phyloP scores from a whole-genome alignment of 2,113 vertebrate genomes.

The Theristicus caerulescens region DNA sequence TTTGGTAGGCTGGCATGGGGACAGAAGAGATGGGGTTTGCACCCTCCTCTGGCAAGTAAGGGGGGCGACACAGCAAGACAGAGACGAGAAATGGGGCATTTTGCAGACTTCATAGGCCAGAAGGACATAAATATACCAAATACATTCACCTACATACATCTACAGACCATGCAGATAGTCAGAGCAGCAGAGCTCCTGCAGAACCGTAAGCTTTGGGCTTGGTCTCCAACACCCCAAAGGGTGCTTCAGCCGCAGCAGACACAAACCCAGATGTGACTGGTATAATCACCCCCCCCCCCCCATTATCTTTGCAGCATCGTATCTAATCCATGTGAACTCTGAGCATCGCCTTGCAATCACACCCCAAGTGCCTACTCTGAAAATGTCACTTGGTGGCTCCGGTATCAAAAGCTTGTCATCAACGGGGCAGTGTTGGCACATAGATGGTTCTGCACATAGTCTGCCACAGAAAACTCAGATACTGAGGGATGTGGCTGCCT shows the following conservation, averaged over 20 bases:
- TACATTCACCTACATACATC: not conserved
- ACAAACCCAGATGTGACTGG: not conserved
- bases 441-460: not conserved
- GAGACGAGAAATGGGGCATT: not conserved
- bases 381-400: not conserved
- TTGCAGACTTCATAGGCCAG: not conserved
- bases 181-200: not conserved
- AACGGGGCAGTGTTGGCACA: fast-evolving
- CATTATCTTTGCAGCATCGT: not conserved
- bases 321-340: not conserved
- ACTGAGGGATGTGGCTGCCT: not conserved
- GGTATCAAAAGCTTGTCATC: not conserved
- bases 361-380: not conserved
- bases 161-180: not conserved
- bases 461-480: not conserved
- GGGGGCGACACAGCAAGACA: fast-evolving
- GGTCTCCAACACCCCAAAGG: not conserved
- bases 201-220: not conserved
- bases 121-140: not conserved
- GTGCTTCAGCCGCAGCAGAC: not conserved
- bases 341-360: not conserved
- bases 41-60: not conserved
- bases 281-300: not conserved
- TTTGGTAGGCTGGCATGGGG: not conserved
- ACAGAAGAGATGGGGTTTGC: not conserved